Conservation (phyloP, 2,888 invertebrate species). For the Chrysina gloriosa region DNA sequence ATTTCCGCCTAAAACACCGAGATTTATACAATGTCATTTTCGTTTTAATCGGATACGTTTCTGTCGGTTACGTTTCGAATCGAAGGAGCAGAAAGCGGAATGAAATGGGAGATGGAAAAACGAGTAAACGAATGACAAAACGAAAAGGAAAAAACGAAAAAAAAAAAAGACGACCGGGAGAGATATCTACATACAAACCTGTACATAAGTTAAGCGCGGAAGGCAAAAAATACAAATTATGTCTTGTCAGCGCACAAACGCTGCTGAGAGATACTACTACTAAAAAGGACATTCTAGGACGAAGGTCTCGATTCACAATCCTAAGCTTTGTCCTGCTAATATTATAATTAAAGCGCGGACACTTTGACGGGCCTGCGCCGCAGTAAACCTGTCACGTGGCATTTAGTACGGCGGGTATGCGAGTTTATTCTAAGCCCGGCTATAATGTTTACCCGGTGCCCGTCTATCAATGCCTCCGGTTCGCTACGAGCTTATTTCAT, state of each 20-base stretch:
- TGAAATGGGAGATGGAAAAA: not conserved
- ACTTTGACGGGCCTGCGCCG: slow-evolving; percentile 58
- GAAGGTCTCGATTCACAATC: slow-evolving; percentile 50
- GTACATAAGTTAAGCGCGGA: slow-evolving; percentile 54
- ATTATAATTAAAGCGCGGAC: slow-evolving; percentile 61
- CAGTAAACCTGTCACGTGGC: slow-evolving; percentile 59
- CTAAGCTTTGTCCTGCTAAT: slow-evolving; percentile 59
- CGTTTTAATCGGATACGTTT: too few relatives aligned
- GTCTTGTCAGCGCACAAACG: slow-evolving; percentile 55
- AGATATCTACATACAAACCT: slow-evolving; percentile 55
- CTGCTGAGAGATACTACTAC: slow-evolving; percentile 44
- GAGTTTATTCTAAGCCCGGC: slow-evolving; percentile 38
- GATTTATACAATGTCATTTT: too few relatives aligned
- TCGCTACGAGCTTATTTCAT: slow-evolving; percentile 28
- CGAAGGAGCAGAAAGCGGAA: slow-evolving; percentile 35
- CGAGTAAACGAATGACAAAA: slow-evolving; percentile 27
- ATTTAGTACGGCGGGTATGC: slow-evolving; percentile 45
- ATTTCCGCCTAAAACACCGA: too few relatives aligned
- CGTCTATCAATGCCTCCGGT: slow-evolving; percentile 40
- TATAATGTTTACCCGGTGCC: slow-evolving; percentile 42
- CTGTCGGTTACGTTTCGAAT: too few relatives aligned
- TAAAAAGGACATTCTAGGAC: slow-evolving; percentile 53
- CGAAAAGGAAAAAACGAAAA: slow-evolving; percentile 36
- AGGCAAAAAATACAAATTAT: slow-evolving; percentile 56
- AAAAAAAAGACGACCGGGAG: slow-evolving; percentile 51